These are phyloP conservation scores for Chaetura pelagica DNA, from an alignment of 2,113 vertebrate genomes.

Conservation along the genomic window DNA sequence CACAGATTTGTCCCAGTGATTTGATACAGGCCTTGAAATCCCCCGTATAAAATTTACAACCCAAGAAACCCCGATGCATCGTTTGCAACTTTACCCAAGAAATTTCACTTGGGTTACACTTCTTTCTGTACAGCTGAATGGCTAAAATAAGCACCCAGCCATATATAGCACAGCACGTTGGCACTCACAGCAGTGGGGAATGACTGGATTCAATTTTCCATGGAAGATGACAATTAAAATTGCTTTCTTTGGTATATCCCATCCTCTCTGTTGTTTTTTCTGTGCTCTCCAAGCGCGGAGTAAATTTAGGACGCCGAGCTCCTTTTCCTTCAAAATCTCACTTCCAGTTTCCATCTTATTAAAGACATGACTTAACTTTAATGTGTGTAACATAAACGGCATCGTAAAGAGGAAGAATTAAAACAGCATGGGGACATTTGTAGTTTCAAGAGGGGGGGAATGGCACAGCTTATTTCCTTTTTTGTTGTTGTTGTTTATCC, in stretches of 20 bases:
- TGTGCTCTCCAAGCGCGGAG: not conserved
- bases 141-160: constrained; percentile 68
- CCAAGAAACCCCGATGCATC: not conserved
- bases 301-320: constrained; percentile 63
- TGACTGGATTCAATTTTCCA: constrained; percentile 77
- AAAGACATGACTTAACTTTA: constrained; percentile 82
- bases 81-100: constrained; percentile 36
- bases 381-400: constrained; percentile 81
- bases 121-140: constrained; percentile 49
- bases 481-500: constrained; percentile 64
- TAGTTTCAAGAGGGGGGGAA: constrained; percentile 47
- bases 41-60: constrained; percentile 33
- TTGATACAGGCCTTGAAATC: constrained; percentile 13
- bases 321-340: constrained; percentile 75
- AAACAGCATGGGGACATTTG: constrained; percentile 71
- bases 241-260: constrained; percentile 75
- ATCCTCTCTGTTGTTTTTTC: constrained; percentile 74
- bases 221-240: constrained; percentile 78
- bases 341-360: constrained; percentile 82
- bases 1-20: constrained; percentile 55
- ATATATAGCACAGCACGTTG: constrained; percentile 48
- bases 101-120: constrained; percentile 35
- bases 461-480: constrained; percentile 60
- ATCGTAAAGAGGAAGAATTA: constrained; percentile 79
- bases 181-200: constrained; percentile 26